Percentiles rank a stretch among this genome's conserved stretches.
Conservation (phyloP, 1,140 invertebrate genomes). For the Cydia fagiglandana region DNA sequence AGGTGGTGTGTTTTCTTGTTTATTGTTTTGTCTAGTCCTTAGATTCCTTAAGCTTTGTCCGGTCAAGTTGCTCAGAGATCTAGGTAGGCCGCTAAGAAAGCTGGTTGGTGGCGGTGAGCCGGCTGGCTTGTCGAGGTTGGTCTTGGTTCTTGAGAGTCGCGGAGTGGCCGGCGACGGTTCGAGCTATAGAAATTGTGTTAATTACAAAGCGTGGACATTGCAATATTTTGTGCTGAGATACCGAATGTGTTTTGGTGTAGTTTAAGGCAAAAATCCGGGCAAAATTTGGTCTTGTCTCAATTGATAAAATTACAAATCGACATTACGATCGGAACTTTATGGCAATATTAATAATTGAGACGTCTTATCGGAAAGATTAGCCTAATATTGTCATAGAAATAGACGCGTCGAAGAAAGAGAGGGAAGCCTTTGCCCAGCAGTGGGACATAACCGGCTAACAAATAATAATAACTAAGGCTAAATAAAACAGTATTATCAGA, state of each 20-base stretch:
- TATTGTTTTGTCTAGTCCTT: conserved; percentile 44
- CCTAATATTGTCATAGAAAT: too few species aligned
- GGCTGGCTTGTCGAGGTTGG: conserved; percentile 40
- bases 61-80: conserved; percentile 79
- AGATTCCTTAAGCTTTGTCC: conserved; percentile 71
- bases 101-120: conserved; percentile 44
- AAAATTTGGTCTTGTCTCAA: too few species aligned
- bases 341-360: too few species aligned
- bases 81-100: conserved; percentile 79
- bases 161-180: conserved; percentile 47
- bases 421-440: too few species aligned
- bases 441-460: too few species aligned
- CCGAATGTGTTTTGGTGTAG: neutral
- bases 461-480: too few species aligned
- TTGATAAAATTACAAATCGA: too few species aligned
- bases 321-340: too few species aligned
- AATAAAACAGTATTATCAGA: too few species aligned
- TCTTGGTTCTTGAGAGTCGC: conserved; percentile 40
- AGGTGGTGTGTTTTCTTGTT: conserved; percentile 50
- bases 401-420: too few species aligned
- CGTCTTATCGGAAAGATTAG: too few species aligned
- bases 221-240: conserved; percentile 13
- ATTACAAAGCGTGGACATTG: conserved; percentile 30
- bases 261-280: neutral
- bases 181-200: conserved; percentile 16